Evolutionary conservation across 2,888 invertebrate species (phyloP).

Genomic region (Clostera curtula): DNA sequence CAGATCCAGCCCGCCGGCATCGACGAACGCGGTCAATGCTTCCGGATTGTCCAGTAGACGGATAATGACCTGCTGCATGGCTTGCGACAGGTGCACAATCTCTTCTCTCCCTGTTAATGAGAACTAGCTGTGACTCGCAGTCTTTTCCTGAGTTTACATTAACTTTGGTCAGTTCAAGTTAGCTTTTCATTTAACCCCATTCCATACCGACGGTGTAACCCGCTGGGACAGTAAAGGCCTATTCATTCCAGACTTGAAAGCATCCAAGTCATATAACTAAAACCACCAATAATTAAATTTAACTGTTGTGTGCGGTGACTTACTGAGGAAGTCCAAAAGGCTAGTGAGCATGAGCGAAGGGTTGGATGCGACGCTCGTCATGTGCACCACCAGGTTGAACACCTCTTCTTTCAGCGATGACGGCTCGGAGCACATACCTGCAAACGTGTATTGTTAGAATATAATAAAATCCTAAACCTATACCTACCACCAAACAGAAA

Average conservation of each 20-base stretch:
- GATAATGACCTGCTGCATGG: conserved; percentile 88
- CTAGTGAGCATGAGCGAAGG: conserved; percentile 85
- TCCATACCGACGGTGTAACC: no score
- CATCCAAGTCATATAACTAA: no score
- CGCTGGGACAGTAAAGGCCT: no score
- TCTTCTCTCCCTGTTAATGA: conserved; percentile 48
- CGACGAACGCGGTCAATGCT: conserved; percentile 83
- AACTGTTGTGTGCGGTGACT: conserved; percentile 28
- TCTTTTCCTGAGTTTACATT: no score
- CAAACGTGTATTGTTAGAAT: conserved; percentile 33
- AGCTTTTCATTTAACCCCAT: no score
- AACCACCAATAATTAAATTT: no score
- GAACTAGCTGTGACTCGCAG: no score
- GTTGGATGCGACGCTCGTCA: conserved; percentile 85
- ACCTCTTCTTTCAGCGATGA: conserved; percentile 88
- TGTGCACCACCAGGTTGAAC: conserved; percentile 86
- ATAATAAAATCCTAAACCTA: conserved; percentile 32
- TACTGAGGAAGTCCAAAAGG: conserved; percentile 81
- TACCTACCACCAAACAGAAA: no score
- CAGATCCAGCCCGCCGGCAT: conserved; percentile 83
- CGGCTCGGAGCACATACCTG: conserved; percentile 32
- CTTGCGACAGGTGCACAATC: conserved; percentile 81
- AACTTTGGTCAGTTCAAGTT: no score
- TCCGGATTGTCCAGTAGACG: conserved; percentile 86
- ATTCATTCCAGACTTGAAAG: no score